Base-by-base conservation (phyloP, 2,113 vertebrate species). In the Chaetodon trifascialis region DNA sequence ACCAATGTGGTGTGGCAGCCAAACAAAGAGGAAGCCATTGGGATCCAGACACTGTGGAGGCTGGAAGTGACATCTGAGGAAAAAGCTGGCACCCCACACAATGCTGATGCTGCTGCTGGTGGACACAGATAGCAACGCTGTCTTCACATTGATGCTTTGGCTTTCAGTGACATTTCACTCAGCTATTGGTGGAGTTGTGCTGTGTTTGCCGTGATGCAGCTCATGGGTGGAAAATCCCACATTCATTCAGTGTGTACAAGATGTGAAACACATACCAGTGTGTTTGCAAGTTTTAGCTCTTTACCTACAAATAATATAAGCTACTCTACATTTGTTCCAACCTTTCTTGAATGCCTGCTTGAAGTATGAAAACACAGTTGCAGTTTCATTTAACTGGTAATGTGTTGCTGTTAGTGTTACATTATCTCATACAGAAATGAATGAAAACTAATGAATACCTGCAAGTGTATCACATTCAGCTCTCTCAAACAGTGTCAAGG, bases 11-110 rank as follows among this genome's bases (percentile, higher is more conserved):
- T 49, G 76, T 71, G 77, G 80, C 86, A 89, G 84, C 70, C 54
- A 83, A 78, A 79, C 71, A 85, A 85, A 88, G 69, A 81, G 51
- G 86, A 66, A 88, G 73, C 51, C 70, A 83, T 23, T 82, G 76
- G 47, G 73, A 86, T 81, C 25, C 58, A 56, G 64, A 88, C 16
- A 59, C 75, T 8, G 73, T 60, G 65, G 77, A 84, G 56, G 42
- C 79, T 85, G 58, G 55, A 79, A 63, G 80, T 73, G 77, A 80
- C 72, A 83, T 86, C 66, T 71, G 47, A 76, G 75, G 76, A 52
- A 76, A 40, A 74, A 58, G 62, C 65, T 62, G 73, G 77, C 72
- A 19, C 69, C 40, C 19, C 25, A 25, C 65, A 82, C 71, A 74
- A 76, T 36, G 62, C 40, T 79, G 60, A 80, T 58, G 66, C 52